A percentile compares a stretch with the other conserved stretches of the same genome.
Conservation (phyloP, 92 coral and sea anemone genomes). For the Zoanthus sansibaricus region DNA sequence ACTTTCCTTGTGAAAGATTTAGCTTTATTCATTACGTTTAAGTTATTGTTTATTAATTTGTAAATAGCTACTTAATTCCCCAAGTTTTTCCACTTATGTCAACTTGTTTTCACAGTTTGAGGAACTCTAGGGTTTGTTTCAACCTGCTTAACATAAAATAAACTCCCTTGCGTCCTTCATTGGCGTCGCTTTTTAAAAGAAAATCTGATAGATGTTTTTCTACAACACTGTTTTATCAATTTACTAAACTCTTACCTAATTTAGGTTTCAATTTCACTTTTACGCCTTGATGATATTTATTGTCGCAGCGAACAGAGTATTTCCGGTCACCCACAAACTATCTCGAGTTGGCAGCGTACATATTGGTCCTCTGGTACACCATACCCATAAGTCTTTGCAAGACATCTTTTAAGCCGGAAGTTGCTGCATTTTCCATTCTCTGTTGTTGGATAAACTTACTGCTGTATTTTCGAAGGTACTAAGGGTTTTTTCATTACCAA, state of each 20-base stretch:
- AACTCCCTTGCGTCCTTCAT: too few relatives aligned
- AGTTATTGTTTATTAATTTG: too few relatives aligned
- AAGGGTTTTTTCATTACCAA: neutral
- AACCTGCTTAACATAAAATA: too few relatives aligned
- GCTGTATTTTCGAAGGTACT: constrained; percentile 74
- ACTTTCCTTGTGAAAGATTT: too few relatives aligned
- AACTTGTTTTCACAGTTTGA: too few relatives aligned
- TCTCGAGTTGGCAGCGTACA: constrained; percentile 57
- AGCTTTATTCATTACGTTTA: too few relatives aligned
- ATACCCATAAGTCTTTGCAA: constrained; percentile 74
- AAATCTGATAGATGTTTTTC: too few relatives aligned
- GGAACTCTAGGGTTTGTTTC: too few relatives aligned
- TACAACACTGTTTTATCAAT: too few relatives aligned
- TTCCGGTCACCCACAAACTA: constrained; percentile 22
- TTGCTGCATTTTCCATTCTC: constrained; percentile 70
- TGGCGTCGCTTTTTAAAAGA: too few relatives aligned
- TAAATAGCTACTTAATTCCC: too few relatives aligned
- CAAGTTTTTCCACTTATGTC: too few relatives aligned
- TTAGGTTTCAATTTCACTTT: neutral
- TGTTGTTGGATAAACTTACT: constrained; percentile 80
- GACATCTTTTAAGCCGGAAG: constrained; percentile 58
- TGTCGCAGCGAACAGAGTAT: constrained; percentile 25
- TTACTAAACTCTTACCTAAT: neutral
- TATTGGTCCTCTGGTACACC: constrained; percentile 49
- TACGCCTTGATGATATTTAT: neutral